Evolutionary conservation across 2,113 vertebrate species (phyloP).

Genomic region (Rhadina sibilatrix): DNA sequence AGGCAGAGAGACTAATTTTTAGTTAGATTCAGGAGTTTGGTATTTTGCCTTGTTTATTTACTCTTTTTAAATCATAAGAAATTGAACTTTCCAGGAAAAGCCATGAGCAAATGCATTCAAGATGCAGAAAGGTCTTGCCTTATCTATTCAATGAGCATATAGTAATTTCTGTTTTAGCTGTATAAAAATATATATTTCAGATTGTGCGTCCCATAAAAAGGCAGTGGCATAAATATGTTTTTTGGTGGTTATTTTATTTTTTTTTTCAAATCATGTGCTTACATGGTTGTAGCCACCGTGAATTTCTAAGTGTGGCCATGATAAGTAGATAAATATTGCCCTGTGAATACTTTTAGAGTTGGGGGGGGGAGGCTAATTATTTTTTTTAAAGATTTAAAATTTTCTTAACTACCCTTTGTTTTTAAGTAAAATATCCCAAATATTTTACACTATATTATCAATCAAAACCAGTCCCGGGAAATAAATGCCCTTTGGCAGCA

Average conservation of each 20-base stretch:
- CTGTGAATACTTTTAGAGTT: background rate
- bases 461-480: background rate
- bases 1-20: background rate
- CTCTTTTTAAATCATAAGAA: background rate
- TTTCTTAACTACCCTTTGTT: background rate
- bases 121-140: background rate
- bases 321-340: background rate
- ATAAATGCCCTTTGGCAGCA: background rate
- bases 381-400: background rate
- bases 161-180: background rate
- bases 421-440: slow-evolving; percentile 19
- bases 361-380: background rate
- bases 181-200: background rate
- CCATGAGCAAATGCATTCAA: background rate
- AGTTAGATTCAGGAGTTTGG: background rate
- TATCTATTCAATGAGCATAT: background rate
- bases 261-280: background rate
- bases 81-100: background rate
- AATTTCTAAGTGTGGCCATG: background rate
- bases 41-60: background rate
- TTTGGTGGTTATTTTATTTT: background rate
- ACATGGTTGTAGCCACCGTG: background rate
- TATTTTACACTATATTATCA: background rate
- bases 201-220: background rate
- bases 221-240: background rate